phyloP scores from a whole-genome alignment of 2,113 vertebrate genomes.

The Shinisaurus crocodilurus region DNA sequence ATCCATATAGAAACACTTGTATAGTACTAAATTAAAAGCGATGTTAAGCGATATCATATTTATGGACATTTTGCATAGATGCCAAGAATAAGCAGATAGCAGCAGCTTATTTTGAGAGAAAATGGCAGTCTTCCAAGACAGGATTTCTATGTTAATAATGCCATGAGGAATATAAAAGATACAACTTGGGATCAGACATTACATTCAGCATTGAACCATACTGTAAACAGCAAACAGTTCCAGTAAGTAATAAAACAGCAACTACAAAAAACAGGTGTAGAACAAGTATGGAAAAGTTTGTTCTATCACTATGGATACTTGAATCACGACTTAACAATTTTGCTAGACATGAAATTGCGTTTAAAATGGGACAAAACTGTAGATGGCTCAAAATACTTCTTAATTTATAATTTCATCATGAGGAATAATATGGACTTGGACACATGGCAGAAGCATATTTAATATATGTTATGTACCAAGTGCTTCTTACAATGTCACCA shows the following conservation, averaged over 20 bases:
- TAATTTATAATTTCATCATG: not conserved
- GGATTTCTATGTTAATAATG: slow-evolving; percentile 4
- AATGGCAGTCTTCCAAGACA: not conserved
- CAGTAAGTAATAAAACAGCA: not conserved
- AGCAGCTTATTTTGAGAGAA: slow-evolving; percentile 10
- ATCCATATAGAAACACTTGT: not conserved
- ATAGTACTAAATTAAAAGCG: not conserved
- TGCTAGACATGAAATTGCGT: not conserved
- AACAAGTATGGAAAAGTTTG: slow-evolving; percentile 14
- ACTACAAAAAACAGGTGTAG: not conserved
- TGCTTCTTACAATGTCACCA: not conserved
- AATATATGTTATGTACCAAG: not conserved
- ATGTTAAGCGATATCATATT: not conserved
- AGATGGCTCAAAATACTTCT: not conserved
- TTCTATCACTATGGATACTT: not conserved
- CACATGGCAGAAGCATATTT: not conserved
- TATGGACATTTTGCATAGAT: not conserved
- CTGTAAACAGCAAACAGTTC: not conserved
- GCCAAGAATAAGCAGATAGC: slow-evolving; percentile 14
- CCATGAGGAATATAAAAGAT: slow-evolving; percentile 17
- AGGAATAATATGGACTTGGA: not conserved
- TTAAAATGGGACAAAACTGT: not conserved
- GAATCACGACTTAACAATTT: rapidly evolving
- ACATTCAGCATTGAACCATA: slow-evolving; percentile 8
- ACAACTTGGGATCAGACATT: not conserved